Base-by-base conservation (phyloP, 2,113 vertebrate species). In the Eleginops maclovinus region DNA sequence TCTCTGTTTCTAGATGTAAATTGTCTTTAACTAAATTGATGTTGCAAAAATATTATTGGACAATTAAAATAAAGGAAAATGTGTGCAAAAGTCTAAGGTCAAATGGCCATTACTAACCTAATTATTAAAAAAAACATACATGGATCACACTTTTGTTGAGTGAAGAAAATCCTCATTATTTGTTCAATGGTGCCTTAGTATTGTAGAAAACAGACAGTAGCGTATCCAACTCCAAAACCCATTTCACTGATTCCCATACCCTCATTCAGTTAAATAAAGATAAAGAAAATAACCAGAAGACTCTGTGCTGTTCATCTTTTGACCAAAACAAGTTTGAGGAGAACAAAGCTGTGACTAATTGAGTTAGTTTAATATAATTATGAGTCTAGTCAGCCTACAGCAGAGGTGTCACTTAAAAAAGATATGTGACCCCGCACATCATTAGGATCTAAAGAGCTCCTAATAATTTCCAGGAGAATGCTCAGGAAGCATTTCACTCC, bases 401-500 rank as follows among this genome's bases (percentile, higher is more conserved):
- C 26, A 68, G 24, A 58, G 31, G 8, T 63, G 56, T 28, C 16
- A 7, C 7, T 43, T 62, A 31, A 8, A 36, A 36, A 36, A 36
- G 4, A 36, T 36, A 36, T 36, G 31, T 8, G 31, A 36, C 31
- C 31, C n/a, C 31, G 5, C 31, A 36, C 31, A 36, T 36, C 31
- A 36, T 36, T 36, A 36, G 31, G 31, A 8, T 36, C 31, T 36
- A 58, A 53, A 58, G n/a, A 76, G 28, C 21, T 64, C 12, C 4
- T 72, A 26, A 24, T 70, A 62, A 50, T 67, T 51, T 74, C 26
- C 24, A 28, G 5, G 16, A 22, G 26, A 77, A 28, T 7, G 36
- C 76, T 68, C 21, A 13, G 22, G 14, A 69, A 76, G 31, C 44
- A 10, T 59, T 78, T 81, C 13, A 14, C 16, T 46, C 24, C 19